A percentile compares a stretch with the other conserved stretches of the same genome.
These are phyloP conservation scores for Illadopsis cleaveri DNA, from an alignment of 2,113 vertebrate species.

Conservation along the genomic window DNA sequence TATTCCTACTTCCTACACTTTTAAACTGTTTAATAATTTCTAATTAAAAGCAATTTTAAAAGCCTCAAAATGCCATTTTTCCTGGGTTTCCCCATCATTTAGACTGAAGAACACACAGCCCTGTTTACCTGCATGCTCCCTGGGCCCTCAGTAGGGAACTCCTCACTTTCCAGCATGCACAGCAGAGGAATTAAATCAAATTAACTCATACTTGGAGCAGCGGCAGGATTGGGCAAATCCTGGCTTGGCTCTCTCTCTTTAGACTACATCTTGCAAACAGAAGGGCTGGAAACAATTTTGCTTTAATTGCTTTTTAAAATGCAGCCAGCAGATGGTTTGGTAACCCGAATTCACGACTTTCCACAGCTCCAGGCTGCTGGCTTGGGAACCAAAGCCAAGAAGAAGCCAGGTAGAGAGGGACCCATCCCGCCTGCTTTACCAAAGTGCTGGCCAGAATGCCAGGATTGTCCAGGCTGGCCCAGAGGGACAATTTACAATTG, in stretches of 20 bases:
- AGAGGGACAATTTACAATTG: not conserved
- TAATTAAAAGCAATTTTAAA: not conserved
- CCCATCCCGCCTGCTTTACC: not conserved
- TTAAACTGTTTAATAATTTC: not conserved
- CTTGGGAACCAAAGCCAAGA: not conserved
- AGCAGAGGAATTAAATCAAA: not conserved
- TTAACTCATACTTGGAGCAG: not conserved
- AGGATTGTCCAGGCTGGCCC: not conserved
- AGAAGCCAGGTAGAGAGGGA: not conserved
- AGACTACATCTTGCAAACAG: constrained; percentile 55
- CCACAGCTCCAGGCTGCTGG: constrained; percentile 21
- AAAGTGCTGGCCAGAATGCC: not conserved
- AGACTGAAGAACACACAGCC: not conserved
- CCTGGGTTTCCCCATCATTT: not conserved
- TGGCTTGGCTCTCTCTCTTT: constrained; percentile 11
- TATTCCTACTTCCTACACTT: not conserved
- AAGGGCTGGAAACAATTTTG: constrained; percentile 59
- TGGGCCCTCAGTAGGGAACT: not conserved
- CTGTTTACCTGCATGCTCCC: not conserved
- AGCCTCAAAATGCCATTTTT: not conserved
- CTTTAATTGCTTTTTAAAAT: constrained; percentile 54
- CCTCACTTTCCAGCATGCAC: not conserved
- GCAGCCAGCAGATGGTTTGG: constrained; percentile 56
- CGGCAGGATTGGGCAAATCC: not conserved
- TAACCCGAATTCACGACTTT: constrained; percentile 49